Evolutionary conservation across 2,888 invertebrate genomes (phyloP), one percentile per base, ranked within the genome.

Genomic region (Schizotus pectinicornis): DNA sequence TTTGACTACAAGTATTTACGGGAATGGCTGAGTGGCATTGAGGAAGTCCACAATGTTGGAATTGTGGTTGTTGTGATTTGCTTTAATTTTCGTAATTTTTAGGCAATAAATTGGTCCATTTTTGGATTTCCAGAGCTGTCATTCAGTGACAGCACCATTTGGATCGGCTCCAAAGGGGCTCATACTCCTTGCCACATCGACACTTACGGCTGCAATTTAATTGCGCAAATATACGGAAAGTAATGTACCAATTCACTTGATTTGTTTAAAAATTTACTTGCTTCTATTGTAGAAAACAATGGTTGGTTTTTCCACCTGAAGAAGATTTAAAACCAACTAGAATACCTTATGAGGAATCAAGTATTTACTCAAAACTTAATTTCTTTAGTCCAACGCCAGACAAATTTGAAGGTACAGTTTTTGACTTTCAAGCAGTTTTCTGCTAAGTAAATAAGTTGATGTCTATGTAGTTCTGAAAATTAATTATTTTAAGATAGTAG

Each of bases 281-380:
- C 48, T 69, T 30, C 61, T 13, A 12, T 13, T 79, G 50, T 73
- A 93, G 94, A 71, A 98, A 98, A 80, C 84, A 87, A 41, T 98
- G 98, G 98, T 80, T 95, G 46, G 80, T 98, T 14, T 95, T 95
- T 79, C 93, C 95, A 5, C 95, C 95, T 6, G 84, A 86, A 57
- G 85, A 85, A 36, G 80, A 84, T 37, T 74, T 98, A 64, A 86
- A 87, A 68, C 88, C 92, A 30, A 92, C 92, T 0, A 85, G 98
- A 74, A 84, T 97, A 47, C 98, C 98, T 0, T 98, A 95, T 80
- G 98, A 98, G 82, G 98, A 98, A 78, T 97, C 97, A 0, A 97
- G 95, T 77, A 85, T 98, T 6, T 98, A 94, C 77, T 94, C 94
- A 74, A 84, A 86, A 75, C 82, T 92, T 39, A 92, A 95, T 77